phyloP scores from a whole-genome alignment of 1,140 invertebrate species.

The Metopolophium dirhodum region DNA sequence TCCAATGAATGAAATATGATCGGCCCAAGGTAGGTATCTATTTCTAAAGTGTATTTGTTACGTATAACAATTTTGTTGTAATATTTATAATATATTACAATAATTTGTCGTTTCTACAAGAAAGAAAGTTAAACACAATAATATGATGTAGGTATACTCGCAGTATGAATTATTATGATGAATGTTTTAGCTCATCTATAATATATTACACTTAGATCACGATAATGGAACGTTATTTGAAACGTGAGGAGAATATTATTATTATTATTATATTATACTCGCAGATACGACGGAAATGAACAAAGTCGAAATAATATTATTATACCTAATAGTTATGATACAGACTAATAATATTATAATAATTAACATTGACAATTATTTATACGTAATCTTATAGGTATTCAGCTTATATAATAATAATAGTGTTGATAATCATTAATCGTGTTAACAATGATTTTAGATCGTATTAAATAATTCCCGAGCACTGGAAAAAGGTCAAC shows the following conservation, averaged over 20 bases:
- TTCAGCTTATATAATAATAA: not conserved
- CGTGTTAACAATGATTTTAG: conserved; percentile 56
- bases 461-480: conserved; percentile 59
- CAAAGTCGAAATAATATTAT: not conserved
- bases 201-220: not conserved
- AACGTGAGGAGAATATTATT: not conserved
- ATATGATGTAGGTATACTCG: not conserved
- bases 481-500: conserved; percentile 58
- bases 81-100: not conserved
- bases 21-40: no score
- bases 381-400: not conserved
- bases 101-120: not conserved
- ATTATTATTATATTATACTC: not conserved
- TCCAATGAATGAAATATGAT: no score
- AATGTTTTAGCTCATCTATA: not conserved
- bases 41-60: no score
- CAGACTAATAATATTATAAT: no score
- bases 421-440: not conserved
- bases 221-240: not conserved
- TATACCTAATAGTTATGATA: no score
- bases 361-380: not conserved
- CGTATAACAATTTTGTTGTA: not conserved
- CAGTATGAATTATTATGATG: not conserved
- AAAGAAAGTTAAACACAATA: not conserved
- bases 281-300: no score